Conservation (phyloP, 2,113 vertebrate genomes). For the Tricholaema leucomelas region DNA sequence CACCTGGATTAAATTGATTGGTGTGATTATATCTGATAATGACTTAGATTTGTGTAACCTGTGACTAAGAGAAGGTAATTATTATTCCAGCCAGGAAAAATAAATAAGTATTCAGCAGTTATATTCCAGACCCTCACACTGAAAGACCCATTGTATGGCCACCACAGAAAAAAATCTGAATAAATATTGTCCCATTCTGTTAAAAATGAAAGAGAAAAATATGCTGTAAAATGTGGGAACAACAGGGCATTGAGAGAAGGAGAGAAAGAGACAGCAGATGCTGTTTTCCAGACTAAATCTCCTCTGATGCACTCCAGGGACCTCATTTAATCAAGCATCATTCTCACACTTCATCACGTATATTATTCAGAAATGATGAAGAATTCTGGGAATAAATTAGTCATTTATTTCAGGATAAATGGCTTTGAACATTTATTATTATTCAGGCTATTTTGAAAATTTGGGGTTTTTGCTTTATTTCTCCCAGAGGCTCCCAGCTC, state of each 20-base stretch:
- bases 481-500: neutral
- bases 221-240: neutral
- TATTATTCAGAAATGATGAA: slow-evolving; percentile 71
- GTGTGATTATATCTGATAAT: neutral
- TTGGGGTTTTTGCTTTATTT: slow-evolving; percentile 7
- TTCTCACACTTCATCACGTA: slow-evolving; percentile 70
- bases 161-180: slow-evolving; percentile 32
- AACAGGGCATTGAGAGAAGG: slow-evolving; percentile 28
- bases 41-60: slow-evolving; percentile 11
- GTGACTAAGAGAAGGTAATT: slow-evolving; percentile 34
- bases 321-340: slow-evolving; percentile 71
- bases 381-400: slow-evolving; percentile 67
- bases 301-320: slow-evolving; percentile 61
- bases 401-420: slow-evolving; percentile 56
- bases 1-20: neutral
- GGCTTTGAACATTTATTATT: slow-evolving; percentile 51
- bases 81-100: slow-evolving; percentile 20
- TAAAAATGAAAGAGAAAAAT: slow-evolving; percentile 44
- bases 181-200: slow-evolving; percentile 42
- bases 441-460: slow-evolving; percentile 45
- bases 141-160: slow-evolving; percentile 33
- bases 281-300: slow-evolving; percentile 69
- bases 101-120: slow-evolving; percentile 29
- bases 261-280: slow-evolving; percentile 62
- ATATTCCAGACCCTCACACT: slow-evolving; percentile 21